Conservation (phyloP, 2,888 invertebrate species). For the Mythimna albipuncta region DNA sequence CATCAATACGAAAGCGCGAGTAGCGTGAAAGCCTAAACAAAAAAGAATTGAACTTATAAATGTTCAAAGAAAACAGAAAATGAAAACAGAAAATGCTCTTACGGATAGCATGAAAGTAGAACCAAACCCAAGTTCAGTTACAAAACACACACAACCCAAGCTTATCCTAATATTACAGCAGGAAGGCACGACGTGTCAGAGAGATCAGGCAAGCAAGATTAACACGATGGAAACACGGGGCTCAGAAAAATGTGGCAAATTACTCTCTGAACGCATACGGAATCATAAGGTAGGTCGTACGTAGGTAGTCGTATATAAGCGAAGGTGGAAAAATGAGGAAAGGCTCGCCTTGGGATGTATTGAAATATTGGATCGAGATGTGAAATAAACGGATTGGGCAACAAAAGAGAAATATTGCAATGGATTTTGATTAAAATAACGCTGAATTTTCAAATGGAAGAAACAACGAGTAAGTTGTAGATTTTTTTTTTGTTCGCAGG, state of each 20-base stretch:
- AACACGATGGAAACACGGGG: conserved; percentile 39
- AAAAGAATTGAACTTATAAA: not conserved
- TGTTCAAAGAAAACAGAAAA: not conserved
- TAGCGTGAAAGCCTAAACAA: not conserved
- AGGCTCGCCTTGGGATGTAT: conserved; percentile 30
- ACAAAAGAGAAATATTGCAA: conserved; percentile 21
- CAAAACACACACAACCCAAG: conserved; percentile 10
- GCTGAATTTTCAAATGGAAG: not conserved
- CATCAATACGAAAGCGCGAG: too few species aligned
- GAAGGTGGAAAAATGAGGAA: conserved; percentile 39
- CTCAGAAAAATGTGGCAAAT: conserved; percentile 53
- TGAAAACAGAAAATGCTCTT: not conserved
- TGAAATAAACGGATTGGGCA: conserved; percentile 17
- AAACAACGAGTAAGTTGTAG: not conserved
- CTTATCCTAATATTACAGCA: conserved; percentile 40
- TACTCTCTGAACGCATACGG: conserved; percentile 42
- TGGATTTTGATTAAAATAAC: conserved; percentile 13
- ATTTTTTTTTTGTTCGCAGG: not conserved
- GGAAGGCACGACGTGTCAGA: conserved; percentile 45
- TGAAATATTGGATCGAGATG: conserved; percentile 44
- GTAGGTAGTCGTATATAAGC: not conserved
- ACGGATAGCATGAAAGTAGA: not conserved
- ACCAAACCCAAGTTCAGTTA: not conserved
- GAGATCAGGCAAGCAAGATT: conserved; percentile 53
- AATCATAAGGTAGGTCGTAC: conserved; percentile 36